phyloP scores from a whole-genome alignment of 2,888 invertebrate genomes.

The Sisyra terminalis region DNA sequence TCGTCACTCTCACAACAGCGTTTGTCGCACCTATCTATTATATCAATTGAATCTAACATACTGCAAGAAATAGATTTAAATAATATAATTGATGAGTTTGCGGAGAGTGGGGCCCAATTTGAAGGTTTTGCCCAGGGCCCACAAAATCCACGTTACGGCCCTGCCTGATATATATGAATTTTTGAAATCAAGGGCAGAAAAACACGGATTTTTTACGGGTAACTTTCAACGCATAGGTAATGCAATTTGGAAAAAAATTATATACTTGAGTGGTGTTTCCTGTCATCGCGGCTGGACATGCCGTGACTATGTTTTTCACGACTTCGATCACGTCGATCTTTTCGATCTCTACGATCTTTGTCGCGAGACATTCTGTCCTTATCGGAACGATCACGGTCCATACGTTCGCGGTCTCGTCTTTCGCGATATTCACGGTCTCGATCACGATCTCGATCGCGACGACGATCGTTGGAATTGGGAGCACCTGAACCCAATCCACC shows the following conservation, averaged over 20 bases:
- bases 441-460: conserved; percentile 24
- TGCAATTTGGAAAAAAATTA: neutral
- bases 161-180: too few relatives aligned
- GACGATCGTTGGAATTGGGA: conserved; percentile 18
- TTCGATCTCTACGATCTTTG: conserved; percentile 12
- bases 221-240: neutral
- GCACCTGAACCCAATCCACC: conserved; percentile 16
- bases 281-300: conserved; percentile 10
- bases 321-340: conserved; percentile 15
- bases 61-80: too few relatives aligned
- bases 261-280: conserved; percentile 12
- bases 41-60: too few relatives aligned
- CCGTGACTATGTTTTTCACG: conserved; percentile 12
- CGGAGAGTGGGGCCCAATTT: too few relatives aligned
- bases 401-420: conserved; percentile 21
- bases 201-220: too few relatives aligned
- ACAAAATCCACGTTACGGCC: too few relatives aligned
- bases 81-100: too few relatives aligned
- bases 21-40: too few relatives aligned
- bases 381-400: conserved; percentile 10
- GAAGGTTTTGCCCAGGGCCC: too few relatives aligned
- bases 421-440: conserved; percentile 20
- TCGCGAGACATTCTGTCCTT: conserved; percentile 5
- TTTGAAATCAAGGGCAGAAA: too few relatives aligned
- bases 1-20: too few relatives aligned